Base-by-base conservation (phyloP, 2,888 invertebrate species). In the Agriopis aurantiaria region DNA sequence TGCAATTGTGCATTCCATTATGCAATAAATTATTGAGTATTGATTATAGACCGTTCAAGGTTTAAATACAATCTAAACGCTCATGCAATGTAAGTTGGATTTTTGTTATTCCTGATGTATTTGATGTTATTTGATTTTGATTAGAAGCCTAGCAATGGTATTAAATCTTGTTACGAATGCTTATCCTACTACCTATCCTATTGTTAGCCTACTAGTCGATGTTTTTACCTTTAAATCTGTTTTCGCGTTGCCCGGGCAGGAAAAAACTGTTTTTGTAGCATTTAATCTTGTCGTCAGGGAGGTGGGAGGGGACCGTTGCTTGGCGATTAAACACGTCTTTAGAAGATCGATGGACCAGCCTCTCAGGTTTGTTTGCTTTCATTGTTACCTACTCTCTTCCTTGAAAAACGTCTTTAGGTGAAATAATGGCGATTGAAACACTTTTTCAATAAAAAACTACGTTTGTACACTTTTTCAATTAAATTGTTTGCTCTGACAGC, bases 281-380 rank as follows among this genome's bases (percentile, higher is more conserved):
- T 84, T 87, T 87, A 85, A 88, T 88, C 89, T 84, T 81, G 79
- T 81, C 80, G 79, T 76, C 78, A 80, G 79, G 68, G 53, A 62
- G 40, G 65, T 55, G 55, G 43, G 43, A 58, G 68, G 75, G 71
- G 71, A 73, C 64, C 78, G 86, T 85, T 86, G 85, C 84, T 79
- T 78, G 78, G 84, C 85, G 89, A 88, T 89, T 88, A 87, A 85
- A 86, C 86, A 87, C 82, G 82, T 83, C 85, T 83, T 77, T 78
- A 65, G 17, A 79, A 85, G 83, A 85, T 85, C 82, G 85, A 85
- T 85, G 77, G 80, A 68, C 64, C 72, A 72, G n/a, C 48, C 59
- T 62, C 76, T 72, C 76, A 67, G 65, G 67, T 68, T 66, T 78
- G 77, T 84, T 81, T 80, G 74, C 75, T 65, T 75, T 72, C 77